Conservation (phyloP, 2,888 invertebrate genomes). For the Hydrotaea cyrtoneurina region DNA sequence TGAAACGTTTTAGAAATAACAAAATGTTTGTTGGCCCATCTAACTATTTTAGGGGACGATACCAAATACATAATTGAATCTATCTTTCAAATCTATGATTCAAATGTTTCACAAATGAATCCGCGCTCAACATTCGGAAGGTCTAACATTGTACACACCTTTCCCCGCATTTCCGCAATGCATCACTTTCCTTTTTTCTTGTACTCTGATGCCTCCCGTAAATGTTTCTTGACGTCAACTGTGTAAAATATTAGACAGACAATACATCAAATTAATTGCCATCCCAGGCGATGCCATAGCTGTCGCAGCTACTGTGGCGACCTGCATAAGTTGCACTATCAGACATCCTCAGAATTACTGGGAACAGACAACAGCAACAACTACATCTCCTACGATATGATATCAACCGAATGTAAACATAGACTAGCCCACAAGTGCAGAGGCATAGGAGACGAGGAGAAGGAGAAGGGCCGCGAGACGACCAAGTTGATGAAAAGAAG, state of each 20-base stretch:
- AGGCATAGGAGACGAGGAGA: no score
- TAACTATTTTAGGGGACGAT: no score
- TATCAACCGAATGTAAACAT: not conserved
- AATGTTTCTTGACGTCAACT: conserved; percentile 37
- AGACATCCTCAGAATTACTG: not conserved
- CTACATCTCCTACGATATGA: not conserved
- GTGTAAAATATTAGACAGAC: conserved; percentile 53
- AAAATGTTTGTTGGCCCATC: no score
- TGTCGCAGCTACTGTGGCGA: not conserved
- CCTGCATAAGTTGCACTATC: not conserved
- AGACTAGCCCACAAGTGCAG: no score
- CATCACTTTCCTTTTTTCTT: conserved; percentile 57
- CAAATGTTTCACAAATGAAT: no score
- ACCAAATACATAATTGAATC: no score
- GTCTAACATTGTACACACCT: no score
- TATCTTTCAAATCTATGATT: no score
- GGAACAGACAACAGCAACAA: not conserved
- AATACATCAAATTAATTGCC: conserved; percentile 62
- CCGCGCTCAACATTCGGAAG: no score
- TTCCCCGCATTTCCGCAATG: conserved; percentile 1
- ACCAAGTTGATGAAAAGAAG: no score
- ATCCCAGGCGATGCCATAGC: not conserved
- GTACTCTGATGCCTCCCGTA: conserved; percentile 36
- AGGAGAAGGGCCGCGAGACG: no score
- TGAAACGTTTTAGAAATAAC: no score